A percentile compares a stretch with the other conserved stretches of the same genome.
phyloP scores from a whole-genome alignment of 2,113 vertebrate genomes.

The Ahaetulla prasina region DNA sequence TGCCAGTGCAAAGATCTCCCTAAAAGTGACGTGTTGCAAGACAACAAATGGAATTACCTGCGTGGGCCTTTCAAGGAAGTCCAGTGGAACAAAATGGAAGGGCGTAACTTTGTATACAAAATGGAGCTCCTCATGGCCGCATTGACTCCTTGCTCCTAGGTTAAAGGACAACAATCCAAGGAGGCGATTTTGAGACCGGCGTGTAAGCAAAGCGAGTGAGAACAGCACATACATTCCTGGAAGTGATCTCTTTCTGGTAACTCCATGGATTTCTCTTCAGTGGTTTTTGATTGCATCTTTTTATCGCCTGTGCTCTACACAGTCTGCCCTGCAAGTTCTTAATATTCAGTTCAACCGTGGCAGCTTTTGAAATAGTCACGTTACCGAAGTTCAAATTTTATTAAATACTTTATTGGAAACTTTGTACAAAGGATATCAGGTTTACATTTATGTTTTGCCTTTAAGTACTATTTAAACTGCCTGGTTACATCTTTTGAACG shows the following conservation, averaged over 20 bases:
- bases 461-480: not conserved
- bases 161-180: rapidly evolving
- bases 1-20: slow-evolving; percentile 89
- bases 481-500: not conserved
- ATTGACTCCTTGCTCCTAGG: slow-evolving; percentile 79
- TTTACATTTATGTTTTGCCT: not conserved
- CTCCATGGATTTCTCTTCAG: not conserved
- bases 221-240: not conserved
- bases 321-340: not conserved
- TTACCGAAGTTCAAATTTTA: not conserved
- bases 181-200: not conserved
- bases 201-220: not conserved
- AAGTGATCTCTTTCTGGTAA: not conserved
- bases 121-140: slow-evolving; percentile 99
- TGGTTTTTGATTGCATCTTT: not conserved
- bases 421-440: not conserved
- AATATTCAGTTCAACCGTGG: not conserved
- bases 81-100: slow-evolving; percentile 96
- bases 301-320: not conserved
- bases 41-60: slow-evolving; percentile 90
- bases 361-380: not conserved
- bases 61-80: slow-evolving; percentile 89
- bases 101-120: slow-evolving; percentile 96
- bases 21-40: slow-evolving; percentile 89
- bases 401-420: not conserved